These are phyloP conservation scores for Sebastes vulpes DNA, from an alignment of 2,797 vertebrate genomes.

Conservation along the genomic window DNA sequence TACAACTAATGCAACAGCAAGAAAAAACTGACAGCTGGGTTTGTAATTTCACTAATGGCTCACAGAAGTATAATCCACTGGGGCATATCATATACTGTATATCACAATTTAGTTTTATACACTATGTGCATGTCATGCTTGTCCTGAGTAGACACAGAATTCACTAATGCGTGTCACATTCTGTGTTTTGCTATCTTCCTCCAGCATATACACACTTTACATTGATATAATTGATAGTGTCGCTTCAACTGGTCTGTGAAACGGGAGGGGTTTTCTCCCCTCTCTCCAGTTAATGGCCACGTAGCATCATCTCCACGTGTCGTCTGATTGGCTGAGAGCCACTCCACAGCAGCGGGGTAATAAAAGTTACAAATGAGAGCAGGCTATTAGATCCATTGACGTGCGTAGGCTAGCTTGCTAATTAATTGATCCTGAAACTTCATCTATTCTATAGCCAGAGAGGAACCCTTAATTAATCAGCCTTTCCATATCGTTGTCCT, in stretches of 20 bases:
- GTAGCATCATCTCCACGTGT: slow-evolving; percentile 45
- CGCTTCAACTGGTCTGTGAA: slow-evolving; percentile 32
- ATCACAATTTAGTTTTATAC: slow-evolving; percentile 23
- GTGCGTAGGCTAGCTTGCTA: slow-evolving; percentile 81
- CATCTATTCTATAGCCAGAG: slow-evolving; percentile 83
- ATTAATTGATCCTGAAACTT: slow-evolving; percentile 88
- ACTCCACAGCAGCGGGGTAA: slow-evolving; percentile 76
- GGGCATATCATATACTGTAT: slow-evolving; percentile 16
- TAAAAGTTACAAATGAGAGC: slow-evolving; percentile 88
- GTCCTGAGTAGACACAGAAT: background rate
- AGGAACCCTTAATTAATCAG: slow-evolving; percentile 84
- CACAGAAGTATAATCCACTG: slow-evolving; percentile 34
- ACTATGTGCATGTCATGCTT: background rate
- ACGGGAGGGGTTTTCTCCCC: slow-evolving; percentile 12
- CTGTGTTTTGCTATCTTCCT: slow-evolving; percentile 6
- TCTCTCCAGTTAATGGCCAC: slow-evolving; percentile 65
- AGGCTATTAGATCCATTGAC: slow-evolving; percentile 84
- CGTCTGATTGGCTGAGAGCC: slow-evolving; percentile 79
- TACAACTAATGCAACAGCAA: slow-evolving; percentile 42
- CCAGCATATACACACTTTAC: slow-evolving; percentile 19
- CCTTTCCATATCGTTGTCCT: slow-evolving; percentile 63
- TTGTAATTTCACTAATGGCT: slow-evolving; percentile 59
- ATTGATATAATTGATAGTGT: slow-evolving; percentile 65
- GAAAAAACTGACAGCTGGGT: slow-evolving; percentile 51
- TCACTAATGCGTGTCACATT: background rate